Conservation (phyloP, 2,113 vertebrate genomes). For the Microcebus griseorufus region DNA sequence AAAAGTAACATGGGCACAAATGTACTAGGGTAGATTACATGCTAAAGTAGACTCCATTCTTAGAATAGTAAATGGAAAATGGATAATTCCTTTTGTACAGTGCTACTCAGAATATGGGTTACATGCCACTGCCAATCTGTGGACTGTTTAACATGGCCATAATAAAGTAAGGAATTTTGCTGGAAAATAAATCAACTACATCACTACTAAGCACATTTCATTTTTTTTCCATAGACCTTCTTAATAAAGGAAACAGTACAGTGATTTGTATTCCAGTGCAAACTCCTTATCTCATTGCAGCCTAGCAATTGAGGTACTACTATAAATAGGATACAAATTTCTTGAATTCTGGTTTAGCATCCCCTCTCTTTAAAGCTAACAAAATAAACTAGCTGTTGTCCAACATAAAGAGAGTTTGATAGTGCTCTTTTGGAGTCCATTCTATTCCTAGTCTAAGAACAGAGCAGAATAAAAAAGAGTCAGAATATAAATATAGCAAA, state of each 20-base stretch:
- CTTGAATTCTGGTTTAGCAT: not conserved
- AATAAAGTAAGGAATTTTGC: not conserved
- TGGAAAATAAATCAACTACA: not conserved
- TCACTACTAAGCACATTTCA: not conserved
- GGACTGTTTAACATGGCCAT: not conserved
- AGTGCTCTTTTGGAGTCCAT: not conserved
- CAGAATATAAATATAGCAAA: conserved; percentile 42
- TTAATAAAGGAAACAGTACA: conserved; percentile 29
- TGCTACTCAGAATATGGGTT: not conserved
- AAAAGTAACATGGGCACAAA: conserved; percentile 30
- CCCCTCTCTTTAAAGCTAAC: not conserved
- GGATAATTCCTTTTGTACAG: not conserved
- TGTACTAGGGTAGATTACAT: not conserved
- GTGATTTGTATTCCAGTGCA: not conserved
- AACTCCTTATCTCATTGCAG: not conserved
- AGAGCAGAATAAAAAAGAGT: not conserved
- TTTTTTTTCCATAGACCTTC: not conserved
- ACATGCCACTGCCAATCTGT: not conserved
- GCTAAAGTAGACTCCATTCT: conserved; percentile 16
- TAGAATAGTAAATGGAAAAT: conserved; percentile 10
- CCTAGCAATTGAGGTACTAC: not conserved
- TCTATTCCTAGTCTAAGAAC: conserved; percentile 41
- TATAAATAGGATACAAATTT: not conserved
- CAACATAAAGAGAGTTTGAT: not conserved
- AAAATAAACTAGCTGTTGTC: not conserved